Evolutionary conservation across 2,113 vertebrate species (phyloP).

Genomic region (Megaleporinus macrocephalus): DNA sequence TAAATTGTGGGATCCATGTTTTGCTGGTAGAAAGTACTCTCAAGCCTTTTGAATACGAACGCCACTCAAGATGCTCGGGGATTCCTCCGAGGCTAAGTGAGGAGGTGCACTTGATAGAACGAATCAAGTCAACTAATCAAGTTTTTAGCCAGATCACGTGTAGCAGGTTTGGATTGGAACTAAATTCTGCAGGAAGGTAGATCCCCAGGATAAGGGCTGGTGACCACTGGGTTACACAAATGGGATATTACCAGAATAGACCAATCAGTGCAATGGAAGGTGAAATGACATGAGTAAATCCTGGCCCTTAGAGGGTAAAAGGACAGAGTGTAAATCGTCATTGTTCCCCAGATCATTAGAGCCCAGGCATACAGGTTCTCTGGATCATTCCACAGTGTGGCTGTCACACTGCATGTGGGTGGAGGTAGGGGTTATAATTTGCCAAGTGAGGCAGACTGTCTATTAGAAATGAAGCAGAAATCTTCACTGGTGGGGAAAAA

Average conservation of each 20-base stretch:
- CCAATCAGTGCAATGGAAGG: not conserved
- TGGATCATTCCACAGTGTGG: not conserved
- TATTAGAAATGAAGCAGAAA: constrained; percentile 14
- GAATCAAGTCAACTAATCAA: too few species aligned
- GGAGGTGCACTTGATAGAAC: too few species aligned
- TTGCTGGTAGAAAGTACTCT: too few species aligned
- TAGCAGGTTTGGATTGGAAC: not conserved
- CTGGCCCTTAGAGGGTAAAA: constrained; percentile 24
- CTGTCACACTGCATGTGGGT: constrained; percentile 3
- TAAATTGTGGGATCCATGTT: too few species aligned
- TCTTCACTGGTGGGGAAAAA: constrained; percentile 4
- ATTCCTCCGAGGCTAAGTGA: too few species aligned
- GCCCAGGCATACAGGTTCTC: not conserved
- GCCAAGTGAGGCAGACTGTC: not conserved
- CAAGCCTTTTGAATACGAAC: too few species aligned
- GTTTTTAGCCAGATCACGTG: not conserved
- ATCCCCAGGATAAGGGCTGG: not conserved
- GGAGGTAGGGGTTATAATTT: constrained; percentile 4
- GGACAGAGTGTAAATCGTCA: not conserved
- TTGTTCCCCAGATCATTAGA: constrained; percentile 8
- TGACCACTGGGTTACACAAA: not conserved
- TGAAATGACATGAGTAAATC: constrained; percentile 29
- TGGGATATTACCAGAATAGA: not conserved
- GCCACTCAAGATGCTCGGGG: too few species aligned
- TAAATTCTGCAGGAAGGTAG: not conserved